Evolutionary conservation across 2,888 invertebrate species (phyloP).

Genomic region (Sminthurides aquaticus): DNA sequence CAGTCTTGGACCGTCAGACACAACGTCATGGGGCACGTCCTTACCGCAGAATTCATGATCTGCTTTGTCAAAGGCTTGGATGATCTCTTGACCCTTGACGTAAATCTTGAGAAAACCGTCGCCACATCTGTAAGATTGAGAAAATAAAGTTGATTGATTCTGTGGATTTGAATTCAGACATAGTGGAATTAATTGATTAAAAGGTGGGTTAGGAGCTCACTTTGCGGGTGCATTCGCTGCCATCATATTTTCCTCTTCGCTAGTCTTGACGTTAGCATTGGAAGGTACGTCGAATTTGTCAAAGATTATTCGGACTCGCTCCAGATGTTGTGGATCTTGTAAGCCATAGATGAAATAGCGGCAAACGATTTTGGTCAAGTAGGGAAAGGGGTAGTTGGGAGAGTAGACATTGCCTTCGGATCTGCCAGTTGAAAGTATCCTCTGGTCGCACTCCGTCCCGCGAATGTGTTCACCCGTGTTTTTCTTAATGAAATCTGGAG

Average conservation of each 20-base stretch:
- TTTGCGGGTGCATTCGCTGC: neutral
- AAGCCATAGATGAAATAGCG: conserved; percentile 97
- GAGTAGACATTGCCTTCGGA: conserved; percentile 83
- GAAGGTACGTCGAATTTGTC: conserved; percentile 77
- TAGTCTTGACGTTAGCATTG: conserved; percentile 55
- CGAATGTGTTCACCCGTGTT: conserved; percentile 90
- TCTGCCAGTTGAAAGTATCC: conserved; percentile 87
- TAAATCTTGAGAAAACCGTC: conserved; percentile 87
- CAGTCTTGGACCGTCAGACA: conserved; percentile 81
- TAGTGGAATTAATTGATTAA: too few relatives aligned
- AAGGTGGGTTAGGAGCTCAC: too few relatives aligned
- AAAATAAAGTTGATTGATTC: too few relatives aligned
- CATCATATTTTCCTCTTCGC: conserved; percentile 36
- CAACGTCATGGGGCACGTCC: conserved; percentile 67
- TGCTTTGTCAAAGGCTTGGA: conserved; percentile 86
- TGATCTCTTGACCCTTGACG: conserved; percentile 83
- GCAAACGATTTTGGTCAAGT: conserved; percentile 92
- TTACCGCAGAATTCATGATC: conserved; percentile 88
- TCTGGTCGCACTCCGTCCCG: conserved; percentile 97
- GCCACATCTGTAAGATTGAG: conserved; percentile 61
- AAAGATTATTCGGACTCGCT: conserved; percentile 84
- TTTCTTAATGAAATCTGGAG: conserved; percentile 77
- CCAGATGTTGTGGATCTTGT: conserved; percentile 93
- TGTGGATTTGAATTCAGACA: too few relatives aligned
- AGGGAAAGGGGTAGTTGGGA: conserved; percentile 91